These are phyloP conservation scores for Pantherophis guttatus DNA, from an alignment of 2,113 vertebrate genomes.

Conservation along the genomic window DNA sequence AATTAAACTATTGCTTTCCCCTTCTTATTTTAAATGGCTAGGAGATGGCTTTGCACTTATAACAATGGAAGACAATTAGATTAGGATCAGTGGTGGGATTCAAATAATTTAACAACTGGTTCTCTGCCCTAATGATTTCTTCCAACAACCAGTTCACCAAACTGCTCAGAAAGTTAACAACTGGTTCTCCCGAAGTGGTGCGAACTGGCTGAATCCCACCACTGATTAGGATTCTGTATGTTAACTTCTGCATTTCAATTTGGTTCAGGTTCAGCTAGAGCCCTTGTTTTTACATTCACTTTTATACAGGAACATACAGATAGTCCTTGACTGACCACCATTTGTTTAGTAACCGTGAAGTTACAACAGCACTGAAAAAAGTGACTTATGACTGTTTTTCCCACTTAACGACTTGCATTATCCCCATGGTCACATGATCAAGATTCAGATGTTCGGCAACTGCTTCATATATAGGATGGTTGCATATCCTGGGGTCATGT, in stretches of 20 bases:
- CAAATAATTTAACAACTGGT: too few relatives aligned
- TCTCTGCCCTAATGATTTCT: too few relatives aligned
- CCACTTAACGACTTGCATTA: background rate
- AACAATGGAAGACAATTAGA: background rate
- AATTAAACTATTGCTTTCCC: background rate
- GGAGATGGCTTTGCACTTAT: background rate
- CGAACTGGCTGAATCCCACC: too few relatives aligned
- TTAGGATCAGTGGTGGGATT: background rate
- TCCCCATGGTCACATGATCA: background rate
- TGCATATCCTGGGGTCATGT: background rate
- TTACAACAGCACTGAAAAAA: background rate
- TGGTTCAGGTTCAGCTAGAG: background rate
- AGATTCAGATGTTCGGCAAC: background rate
- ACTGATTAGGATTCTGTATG: background rate
- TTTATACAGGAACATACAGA: background rate
- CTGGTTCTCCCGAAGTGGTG: too few relatives aligned
- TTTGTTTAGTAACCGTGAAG: background rate
- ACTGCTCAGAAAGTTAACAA: too few relatives aligned
- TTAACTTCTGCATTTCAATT: background rate
- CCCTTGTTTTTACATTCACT: background rate
- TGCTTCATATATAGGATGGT: background rate
- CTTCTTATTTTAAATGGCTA: background rate
- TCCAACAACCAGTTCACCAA: too few relatives aligned
- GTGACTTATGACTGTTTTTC: background rate
- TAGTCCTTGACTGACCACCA: too few relatives aligned